Percentiles rank a stretch among this genome's conserved stretches.
Evolutionary conservation across 2,797 vertebrate species (phyloP).

Genomic region (Prunella strophiata): DNA sequence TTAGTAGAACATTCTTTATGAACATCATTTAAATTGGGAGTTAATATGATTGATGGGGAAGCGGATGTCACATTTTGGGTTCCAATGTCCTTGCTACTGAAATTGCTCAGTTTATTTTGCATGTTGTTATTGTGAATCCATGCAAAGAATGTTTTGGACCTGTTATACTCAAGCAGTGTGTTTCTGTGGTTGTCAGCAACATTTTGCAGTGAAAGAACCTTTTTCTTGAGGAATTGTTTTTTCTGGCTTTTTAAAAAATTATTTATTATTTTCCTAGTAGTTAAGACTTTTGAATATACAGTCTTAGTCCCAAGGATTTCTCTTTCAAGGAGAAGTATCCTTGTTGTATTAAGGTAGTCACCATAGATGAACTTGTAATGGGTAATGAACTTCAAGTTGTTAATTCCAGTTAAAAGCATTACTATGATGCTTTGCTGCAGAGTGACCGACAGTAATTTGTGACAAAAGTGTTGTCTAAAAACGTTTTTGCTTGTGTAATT

Average conservation of each 20-base stretch:
- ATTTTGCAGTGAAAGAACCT: background rate
- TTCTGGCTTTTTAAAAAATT: no score
- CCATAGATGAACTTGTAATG: background rate
- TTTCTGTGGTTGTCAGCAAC: background rate
- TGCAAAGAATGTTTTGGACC: background rate
- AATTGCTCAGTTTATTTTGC: background rate
- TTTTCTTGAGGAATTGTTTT: background rate
- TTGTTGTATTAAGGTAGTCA: background rate
- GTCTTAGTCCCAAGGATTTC: background rate
- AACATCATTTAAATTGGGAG: background rate
- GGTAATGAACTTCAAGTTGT: background rate
- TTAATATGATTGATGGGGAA: background rate
- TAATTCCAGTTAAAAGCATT: background rate
- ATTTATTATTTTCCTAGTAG: background rate
- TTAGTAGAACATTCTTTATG: background rate
- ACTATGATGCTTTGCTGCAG: background rate
- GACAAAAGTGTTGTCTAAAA: background rate
- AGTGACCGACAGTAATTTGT: background rate
- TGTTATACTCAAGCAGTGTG: background rate
- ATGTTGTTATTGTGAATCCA: background rate
- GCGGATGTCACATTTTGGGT: accelerated
- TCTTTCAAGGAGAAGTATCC: background rate
- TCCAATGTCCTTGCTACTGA: background rate
- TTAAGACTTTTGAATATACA: background rate
- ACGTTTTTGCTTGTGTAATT: background rate